phyloP scores from a whole-genome alignment of 2,888 invertebrate genomes.

The Mythimna albipuncta region DNA sequence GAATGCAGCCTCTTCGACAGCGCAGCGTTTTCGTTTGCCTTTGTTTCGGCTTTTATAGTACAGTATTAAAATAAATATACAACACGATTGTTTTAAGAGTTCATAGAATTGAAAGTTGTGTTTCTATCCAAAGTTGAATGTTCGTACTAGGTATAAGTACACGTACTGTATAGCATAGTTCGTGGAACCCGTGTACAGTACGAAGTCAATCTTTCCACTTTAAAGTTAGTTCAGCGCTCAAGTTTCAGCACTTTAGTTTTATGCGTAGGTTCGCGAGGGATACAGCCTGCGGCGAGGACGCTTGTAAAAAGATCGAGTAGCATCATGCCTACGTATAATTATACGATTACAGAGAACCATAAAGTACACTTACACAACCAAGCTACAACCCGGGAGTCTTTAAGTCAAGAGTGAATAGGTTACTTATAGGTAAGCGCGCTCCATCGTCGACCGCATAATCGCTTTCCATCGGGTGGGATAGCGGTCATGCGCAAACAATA shows the following conservation, averaged over 20 bases:
- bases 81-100: conserved; percentile 11
- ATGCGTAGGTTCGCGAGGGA: conserved; percentile 42
- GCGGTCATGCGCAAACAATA: too few relatives aligned
- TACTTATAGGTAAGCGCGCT: too few relatives aligned
- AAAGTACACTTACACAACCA: conserved; percentile 6
- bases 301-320: conserved; percentile 60
- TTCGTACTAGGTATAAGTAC: conserved; percentile 13
- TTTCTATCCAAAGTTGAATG: conserved; percentile 6
- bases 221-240: conserved; percentile 54
- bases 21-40: too few relatives aligned
- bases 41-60: too few relatives aligned
- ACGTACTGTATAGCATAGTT: conserved; percentile 16
- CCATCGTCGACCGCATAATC: too few relatives aligned
- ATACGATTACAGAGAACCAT: conserved; percentile 44
- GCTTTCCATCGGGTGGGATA: too few relatives aligned
- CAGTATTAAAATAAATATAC: not conserved
- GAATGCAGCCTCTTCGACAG: too few relatives aligned
- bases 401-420: too few relatives aligned
- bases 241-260: conserved; percentile 60
- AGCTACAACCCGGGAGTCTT: too few relatives aligned
- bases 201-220: conserved; percentile 61
- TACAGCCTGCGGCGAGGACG: conserved; percentile 60
- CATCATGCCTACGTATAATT: conserved; percentile 53
- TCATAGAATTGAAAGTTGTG: conserved; percentile 1
- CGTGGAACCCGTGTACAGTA: conserved; percentile 28